Percentiles rank a stretch among this genome's conserved stretches.
These are phyloP conservation scores for Apaloderma vittatum DNA, from an alignment of 2,113 vertebrate genomes.

Conservation along the genomic window DNA sequence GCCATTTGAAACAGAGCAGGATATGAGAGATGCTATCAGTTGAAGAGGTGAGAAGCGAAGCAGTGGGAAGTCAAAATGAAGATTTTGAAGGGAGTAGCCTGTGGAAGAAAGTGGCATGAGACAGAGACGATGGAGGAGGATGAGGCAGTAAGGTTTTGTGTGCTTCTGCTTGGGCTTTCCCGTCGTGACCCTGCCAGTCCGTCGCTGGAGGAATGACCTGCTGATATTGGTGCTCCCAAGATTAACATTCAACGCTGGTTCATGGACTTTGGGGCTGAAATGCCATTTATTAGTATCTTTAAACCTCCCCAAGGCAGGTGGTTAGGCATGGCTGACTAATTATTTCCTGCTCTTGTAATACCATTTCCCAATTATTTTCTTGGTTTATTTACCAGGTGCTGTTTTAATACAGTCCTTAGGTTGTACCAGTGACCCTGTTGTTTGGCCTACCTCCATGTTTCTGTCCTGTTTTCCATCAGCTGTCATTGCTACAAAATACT, in stretches of 20 bases:
- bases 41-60: neutral
- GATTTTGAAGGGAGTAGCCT: neutral
- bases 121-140: neutral
- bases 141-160: neutral
- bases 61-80: neutral
- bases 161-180: neutral
- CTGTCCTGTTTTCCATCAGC: conserved; percentile 49
- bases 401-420: conserved; percentile 4
- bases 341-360: conserved; percentile 16
- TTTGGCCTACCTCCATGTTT: conserved; percentile 31
- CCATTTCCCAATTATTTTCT: neutral
- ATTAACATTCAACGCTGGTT: neutral
- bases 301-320: neutral
- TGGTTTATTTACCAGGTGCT: conserved; percentile 22
- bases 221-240: neutral
- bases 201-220: neutral
- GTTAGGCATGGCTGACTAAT: neutral
- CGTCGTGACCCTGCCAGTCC: fast-evolving
- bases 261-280: neutral
- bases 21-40: fast-evolving
- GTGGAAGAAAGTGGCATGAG: neutral
- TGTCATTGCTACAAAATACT: conserved; percentile 5
- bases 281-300: neutral
- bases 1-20: neutral
- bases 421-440: conserved; percentile 18